Evolutionary conservation across 2,888 invertebrate species (phyloP).

Genomic region (Thymelicus acteon): DNA sequence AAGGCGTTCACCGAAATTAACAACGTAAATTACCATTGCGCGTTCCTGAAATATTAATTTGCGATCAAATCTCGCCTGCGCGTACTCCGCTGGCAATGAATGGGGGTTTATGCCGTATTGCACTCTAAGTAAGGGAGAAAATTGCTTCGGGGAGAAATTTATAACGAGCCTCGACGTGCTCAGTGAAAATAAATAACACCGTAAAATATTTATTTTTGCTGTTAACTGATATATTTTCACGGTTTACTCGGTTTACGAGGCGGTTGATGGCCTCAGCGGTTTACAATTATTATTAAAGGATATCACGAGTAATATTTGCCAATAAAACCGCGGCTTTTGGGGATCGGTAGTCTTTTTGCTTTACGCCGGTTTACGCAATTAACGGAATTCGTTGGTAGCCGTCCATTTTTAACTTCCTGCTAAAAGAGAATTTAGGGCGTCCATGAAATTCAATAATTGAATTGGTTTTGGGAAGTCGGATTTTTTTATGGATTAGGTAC

Average conservation of each 20-base stretch:
- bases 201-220: slow-evolving; percentile 36
- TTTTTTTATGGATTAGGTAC: no score
- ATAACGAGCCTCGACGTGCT: slow-evolving; percentile 44
- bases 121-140: slow-evolving; percentile 56
- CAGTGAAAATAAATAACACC: slow-evolving; percentile 33
- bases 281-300: slow-evolving; percentile 16
- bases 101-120: slow-evolving; percentile 44
- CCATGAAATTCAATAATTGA: no score
- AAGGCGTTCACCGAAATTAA: slow-evolving; percentile 37
- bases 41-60: slow-evolving; percentile 47
- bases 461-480: no score
- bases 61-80: slow-evolving; percentile 47
- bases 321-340: not conserved
- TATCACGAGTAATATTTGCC: not conserved
- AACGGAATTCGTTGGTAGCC: not conserved
- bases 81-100: slow-evolving; percentile 41
- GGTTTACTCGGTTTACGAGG: slow-evolving; percentile 14
- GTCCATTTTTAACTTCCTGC: not conserved
- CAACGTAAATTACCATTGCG: slow-evolving; percentile 43
- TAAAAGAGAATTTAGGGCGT: not conserved
- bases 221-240: slow-evolving; percentile 31
- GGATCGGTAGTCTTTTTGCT: not conserved
- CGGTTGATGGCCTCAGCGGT: slow-evolving; percentile 7
- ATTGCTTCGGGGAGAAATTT: slow-evolving; percentile 61
- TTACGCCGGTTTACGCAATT: not conserved